phyloP scores from a whole-genome alignment of 2,888 invertebrate genomes.

The Frankliniella fusca region DNA sequence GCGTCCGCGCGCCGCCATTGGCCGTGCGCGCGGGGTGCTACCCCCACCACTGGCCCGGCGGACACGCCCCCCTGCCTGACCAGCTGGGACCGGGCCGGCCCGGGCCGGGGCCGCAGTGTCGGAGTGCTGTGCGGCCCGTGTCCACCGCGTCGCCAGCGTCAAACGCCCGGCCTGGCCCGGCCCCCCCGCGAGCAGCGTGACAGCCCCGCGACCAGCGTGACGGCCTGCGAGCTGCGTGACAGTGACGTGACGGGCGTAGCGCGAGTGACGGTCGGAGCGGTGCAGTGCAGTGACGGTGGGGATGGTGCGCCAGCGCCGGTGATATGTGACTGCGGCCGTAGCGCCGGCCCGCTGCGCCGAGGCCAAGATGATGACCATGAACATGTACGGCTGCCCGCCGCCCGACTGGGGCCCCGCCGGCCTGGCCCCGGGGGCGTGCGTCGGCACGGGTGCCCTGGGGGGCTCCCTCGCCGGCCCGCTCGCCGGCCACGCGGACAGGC shows the following conservation, averaged over 20 bases:
- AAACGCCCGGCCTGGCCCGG: neutral
- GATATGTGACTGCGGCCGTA: neutral
- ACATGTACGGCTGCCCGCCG: slow-evolving; percentile 51
- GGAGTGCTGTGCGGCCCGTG: too few relatives aligned
- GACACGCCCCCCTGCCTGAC: neutral
- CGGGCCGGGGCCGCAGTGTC: neutral
- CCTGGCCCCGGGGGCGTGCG: slow-evolving; percentile 45
- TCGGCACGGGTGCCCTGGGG: slow-evolving; percentile 42
- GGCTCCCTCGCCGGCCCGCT: slow-evolving; percentile 44
- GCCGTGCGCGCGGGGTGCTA: neutral
- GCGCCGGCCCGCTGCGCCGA: neutral
- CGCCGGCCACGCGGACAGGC: slow-evolving; percentile 47
- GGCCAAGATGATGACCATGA: slow-evolving; percentile 69
- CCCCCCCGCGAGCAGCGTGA: neutral
- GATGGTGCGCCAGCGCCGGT: neutral
- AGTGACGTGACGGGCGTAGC: neutral
- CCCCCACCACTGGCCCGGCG: neutral
- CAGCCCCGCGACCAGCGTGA: neutral
- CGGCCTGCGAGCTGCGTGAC: neutral
- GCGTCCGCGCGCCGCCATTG: neutral
- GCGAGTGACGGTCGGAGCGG: neutral
- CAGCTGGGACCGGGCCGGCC: neutral
- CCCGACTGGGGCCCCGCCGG: slow-evolving; percentile 46
- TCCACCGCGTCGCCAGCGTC: neutral
- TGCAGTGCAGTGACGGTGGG: neutral